Conservation (phyloP, 2,113 vertebrate species). For the Callionymus lyra region DNA sequence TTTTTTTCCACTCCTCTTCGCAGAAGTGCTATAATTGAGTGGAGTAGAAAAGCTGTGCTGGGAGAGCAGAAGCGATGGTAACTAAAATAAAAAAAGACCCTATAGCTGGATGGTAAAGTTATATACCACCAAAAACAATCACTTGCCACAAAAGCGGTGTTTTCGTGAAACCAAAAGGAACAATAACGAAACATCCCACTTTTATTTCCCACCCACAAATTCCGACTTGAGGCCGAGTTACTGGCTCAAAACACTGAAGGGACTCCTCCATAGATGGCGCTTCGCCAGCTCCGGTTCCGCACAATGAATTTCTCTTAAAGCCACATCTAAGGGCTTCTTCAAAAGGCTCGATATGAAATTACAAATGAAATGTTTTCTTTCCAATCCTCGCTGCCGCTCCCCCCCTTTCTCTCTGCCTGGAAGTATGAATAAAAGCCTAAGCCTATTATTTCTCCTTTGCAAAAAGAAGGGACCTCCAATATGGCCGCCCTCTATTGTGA, state of each 20-base stretch:
- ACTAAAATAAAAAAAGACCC: constrained; percentile 36
- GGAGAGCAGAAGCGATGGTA: constrained; percentile 26
- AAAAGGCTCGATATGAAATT: constrained; percentile 54
- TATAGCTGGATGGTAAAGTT: constrained; percentile 15
- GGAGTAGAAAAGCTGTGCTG: constrained; percentile 62
- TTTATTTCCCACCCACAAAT: constrained; percentile 28
- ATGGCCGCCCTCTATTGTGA: constrained; percentile 34
- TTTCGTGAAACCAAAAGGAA: constrained; percentile 24
- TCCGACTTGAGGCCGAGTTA: constrained; percentile 36
- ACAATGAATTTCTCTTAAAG: constrained; percentile 63
- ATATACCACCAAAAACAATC: neutral
- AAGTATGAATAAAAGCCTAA: constrained; percentile 67
- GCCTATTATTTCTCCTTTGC: constrained; percentile 66
- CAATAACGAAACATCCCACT: constrained; percentile 32
- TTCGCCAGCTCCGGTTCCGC: constrained; percentile 59
- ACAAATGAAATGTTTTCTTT: constrained; percentile 56
- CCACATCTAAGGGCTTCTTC: constrained; percentile 60
- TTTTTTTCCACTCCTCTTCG: constrained; percentile 44
- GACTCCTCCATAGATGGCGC: constrained; percentile 44
- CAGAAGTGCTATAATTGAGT: constrained; percentile 72
- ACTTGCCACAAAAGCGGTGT: constrained; percentile 14
- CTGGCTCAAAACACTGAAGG: constrained; percentile 44
- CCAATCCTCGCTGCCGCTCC: constrained; percentile 40
- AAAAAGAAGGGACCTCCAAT: constrained; percentile 56
- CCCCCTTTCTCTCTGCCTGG: constrained; percentile 37